Conservation (phyloP, 1,140 invertebrate genomes). For the Pteromalus puparum region DNA sequence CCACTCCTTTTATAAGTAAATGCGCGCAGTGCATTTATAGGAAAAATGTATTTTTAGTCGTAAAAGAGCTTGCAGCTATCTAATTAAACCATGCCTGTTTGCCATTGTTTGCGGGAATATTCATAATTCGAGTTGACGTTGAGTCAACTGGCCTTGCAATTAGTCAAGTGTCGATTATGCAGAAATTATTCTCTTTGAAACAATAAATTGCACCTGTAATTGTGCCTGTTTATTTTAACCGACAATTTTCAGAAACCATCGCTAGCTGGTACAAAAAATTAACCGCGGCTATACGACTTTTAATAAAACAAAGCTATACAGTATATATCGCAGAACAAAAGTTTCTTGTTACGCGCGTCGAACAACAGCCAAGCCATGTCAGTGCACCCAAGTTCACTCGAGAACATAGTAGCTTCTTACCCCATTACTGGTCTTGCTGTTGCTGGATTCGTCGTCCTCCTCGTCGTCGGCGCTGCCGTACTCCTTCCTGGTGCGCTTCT, state of each 20-base stretch:
- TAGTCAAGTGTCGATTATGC: background rate
- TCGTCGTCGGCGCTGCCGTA: conserved; percentile 81
- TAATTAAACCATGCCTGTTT: background rate
- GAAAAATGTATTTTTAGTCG: background rate
- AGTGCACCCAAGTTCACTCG: too few species aligned
- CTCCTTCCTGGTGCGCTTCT: conserved; percentile 79
- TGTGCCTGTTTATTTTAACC: too few species aligned
- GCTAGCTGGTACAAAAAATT: too few species aligned
- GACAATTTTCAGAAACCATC: too few species aligned
- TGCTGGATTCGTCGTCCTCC: conserved; percentile 77
- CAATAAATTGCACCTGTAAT: too few species aligned
- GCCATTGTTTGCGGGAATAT: background rate
- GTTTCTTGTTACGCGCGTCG: too few species aligned
- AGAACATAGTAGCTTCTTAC: conserved; percentile 63
- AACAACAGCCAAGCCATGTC: too few species aligned
- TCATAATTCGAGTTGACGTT: background rate
- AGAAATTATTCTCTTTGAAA: background rate
- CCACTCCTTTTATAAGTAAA: background rate
- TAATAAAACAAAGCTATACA: background rate
- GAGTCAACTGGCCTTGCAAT: background rate
- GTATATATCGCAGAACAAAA: too few species aligned
- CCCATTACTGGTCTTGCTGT: conserved; percentile 69
- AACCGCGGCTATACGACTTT: too few species aligned
- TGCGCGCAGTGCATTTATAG: background rate
- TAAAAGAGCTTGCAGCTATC: background rate